Base-by-base conservation (phyloP, 2,113 vertebrate genomes). In the Gasterosteus nipponicus region DNA sequence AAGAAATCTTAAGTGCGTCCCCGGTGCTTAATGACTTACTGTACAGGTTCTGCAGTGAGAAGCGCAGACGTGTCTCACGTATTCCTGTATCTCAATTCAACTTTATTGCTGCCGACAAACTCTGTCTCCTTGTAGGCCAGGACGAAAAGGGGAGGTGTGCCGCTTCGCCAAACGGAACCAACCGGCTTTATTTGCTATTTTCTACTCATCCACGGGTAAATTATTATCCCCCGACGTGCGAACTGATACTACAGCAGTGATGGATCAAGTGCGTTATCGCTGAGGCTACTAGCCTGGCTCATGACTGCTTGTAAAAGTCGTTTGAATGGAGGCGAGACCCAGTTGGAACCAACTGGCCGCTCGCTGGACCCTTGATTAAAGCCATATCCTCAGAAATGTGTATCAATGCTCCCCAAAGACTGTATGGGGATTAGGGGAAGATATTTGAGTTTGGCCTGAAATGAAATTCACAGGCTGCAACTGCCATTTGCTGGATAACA, bases 211-310 rank as follows among this genome's bases (percentile, higher is more conserved):
- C 87, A 86, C 69, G 29, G 83, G 83, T 82, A 89, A 88, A 90
- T 89, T 88, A 90, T 93, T 91, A 92, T 87, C 87, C 90, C 22
- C 84, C 77, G 84, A 92, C 75, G 73, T 90, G 89, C 70, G 83
- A 86, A 81, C 61, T 86, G 91, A 91, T 89, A 91, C 89, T 91
- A 79, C 82, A 91, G 85, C 4, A 26, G 39, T 90, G 91, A 94
- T 94, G 89, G 89, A 91, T 92, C 73, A 86, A 87, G 87, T 68
- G 85, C 90, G 91, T 83, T 89, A 86, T 87, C 89, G 89, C 88
- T 91, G 89, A 91, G 89, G 77, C 91, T 80, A 83, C 80, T 82
- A 81, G 74, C 87, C 81, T 80, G 89, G 82, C 86, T 82, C 81
- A 69, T 46, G 57, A 61, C 41, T 75, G 76, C 80, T 87, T 82